Evolutionary conservation across 30 jellyfish, hydroid and myxozoan species (phyloP).

Genomic region (Morbakka virulenta): DNA sequence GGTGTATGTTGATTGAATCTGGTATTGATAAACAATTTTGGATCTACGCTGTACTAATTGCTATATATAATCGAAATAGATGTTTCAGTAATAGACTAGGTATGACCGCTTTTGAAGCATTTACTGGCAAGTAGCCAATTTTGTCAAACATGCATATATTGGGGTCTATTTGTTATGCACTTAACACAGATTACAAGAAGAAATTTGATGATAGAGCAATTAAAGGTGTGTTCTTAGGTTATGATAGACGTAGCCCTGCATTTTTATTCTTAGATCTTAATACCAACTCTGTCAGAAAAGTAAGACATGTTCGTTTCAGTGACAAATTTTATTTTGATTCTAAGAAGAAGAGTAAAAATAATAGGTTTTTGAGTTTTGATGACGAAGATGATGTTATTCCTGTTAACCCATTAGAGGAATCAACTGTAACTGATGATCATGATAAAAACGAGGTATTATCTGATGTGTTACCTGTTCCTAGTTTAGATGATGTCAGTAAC

Average conservation of each 20-base stretch:
- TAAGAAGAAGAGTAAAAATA: too few relatives aligned
- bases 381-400: too few relatives aligned
- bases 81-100: slow-evolving; percentile 3
- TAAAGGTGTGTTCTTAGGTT: slow-evolving; percentile 16
- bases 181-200: neutral
- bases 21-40: slow-evolving; percentile 37
- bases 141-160: slow-evolving; percentile 26
- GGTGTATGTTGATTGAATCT: slow-evolving; percentile 37
- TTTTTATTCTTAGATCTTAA: slow-evolving; percentile 6
- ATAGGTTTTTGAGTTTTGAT: too few relatives aligned
- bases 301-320: too few relatives aligned
- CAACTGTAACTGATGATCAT: too few relatives aligned
- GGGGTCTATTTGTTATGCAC: slow-evolving; percentile 42
- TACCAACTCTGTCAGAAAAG: too few relatives aligned
- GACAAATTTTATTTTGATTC: too few relatives aligned
- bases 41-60: slow-evolving; percentile 54
- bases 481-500: too few relatives aligned
- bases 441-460: too few relatives aligned
- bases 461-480: too few relatives aligned
- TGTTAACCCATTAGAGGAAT: too few relatives aligned
- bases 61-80: slow-evolving; percentile 40
- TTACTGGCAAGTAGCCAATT: neutral
- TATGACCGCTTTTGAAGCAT: slow-evolving; percentile 3
- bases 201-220: neutral
- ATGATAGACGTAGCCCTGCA: slow-evolving; percentile 27